Evolutionary conservation across 1,140 invertebrate species (phyloP).

Genomic region (Euwallacea fornicatus): DNA sequence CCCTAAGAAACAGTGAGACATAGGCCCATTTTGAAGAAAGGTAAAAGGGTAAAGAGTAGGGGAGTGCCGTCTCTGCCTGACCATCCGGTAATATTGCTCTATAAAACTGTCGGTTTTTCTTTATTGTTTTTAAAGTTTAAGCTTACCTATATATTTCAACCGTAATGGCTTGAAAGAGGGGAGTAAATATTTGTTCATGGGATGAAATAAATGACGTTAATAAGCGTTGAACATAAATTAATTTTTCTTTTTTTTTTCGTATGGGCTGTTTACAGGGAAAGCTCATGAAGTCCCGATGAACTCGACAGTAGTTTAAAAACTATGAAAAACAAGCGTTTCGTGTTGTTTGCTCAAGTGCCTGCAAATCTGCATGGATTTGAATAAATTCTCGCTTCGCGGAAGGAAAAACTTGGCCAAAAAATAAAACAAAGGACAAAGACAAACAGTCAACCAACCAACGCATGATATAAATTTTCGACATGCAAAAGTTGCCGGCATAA

Average conservation of each 20-base stretch:
- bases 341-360: conserved; percentile 4
- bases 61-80: conserved; percentile 5
- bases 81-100: background rate
- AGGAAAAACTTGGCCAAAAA: conserved; percentile 35
- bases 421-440: conserved; percentile 38
- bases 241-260: too few relatives aligned
- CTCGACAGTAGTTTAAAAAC: too few relatives aligned
- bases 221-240: too few relatives aligned
- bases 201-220: too few relatives aligned
- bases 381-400: conserved; percentile 30
- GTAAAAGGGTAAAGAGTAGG: conserved; percentile 31
- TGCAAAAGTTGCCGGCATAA: conserved; percentile 34
- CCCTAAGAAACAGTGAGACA: conserved; percentile 33
- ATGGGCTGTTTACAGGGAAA: too few relatives aligned
- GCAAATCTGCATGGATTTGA: conserved; percentile 38
- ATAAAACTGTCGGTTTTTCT: conserved; percentile 11
- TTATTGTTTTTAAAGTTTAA: background rate
- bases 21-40: conserved; percentile 35
- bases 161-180: too few relatives aligned
- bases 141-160: too few relatives aligned
- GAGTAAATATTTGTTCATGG: too few relatives aligned
- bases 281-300: too few relatives aligned
- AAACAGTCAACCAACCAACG: conserved; percentile 23
- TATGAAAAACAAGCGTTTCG: too few relatives aligned
- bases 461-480: conserved; percentile 36